These are phyloP conservation scores for Agrochola litura DNA, from an alignment of 2,888 invertebrate species.

Conservation along the genomic window DNA sequence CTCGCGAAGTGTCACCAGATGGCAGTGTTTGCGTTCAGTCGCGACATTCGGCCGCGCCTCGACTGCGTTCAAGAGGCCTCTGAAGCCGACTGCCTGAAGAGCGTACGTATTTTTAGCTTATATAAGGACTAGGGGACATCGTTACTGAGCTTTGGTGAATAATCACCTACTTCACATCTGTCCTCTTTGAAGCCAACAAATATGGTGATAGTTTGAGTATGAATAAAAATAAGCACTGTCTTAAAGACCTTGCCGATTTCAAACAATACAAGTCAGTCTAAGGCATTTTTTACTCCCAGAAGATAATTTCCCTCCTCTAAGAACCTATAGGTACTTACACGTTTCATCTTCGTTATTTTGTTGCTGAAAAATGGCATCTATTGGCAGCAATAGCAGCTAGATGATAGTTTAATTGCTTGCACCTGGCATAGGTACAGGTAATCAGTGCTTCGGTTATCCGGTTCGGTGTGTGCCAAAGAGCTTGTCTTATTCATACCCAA, in stretches of 20 bases:
- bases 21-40: conserved; percentile 93
- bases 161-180: not conserved
- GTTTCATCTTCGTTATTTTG: not conserved
- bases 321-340: not conserved
- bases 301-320: not conserved
- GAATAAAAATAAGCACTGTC: not conserved
- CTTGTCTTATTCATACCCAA: conserved; percentile 32
- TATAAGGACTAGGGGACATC: conserved; percentile 13
- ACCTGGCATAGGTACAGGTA: not conserved
- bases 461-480: not conserved
- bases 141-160: conserved; percentile 23
- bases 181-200: not conserved
- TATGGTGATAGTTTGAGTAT: not conserved
- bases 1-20: conserved; percentile 94
- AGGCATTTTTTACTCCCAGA: not conserved
- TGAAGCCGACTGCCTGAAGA: conserved; percentile 92
- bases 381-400: too few relatives aligned
- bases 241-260: not conserved
- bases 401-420: not conserved
- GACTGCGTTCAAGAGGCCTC: conserved; percentile 93
- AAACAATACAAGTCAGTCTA: not conserved
- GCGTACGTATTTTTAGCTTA: conserved; percentile 78
- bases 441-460: not conserved
- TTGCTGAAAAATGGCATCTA: not conserved
- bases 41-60: conserved; percentile 95